A percentile compares a stretch with the other conserved stretches of the same genome.
phyloP scores from a whole-genome alignment of 2,888 invertebrate species.

The Dicyrtomina minuta region DNA sequence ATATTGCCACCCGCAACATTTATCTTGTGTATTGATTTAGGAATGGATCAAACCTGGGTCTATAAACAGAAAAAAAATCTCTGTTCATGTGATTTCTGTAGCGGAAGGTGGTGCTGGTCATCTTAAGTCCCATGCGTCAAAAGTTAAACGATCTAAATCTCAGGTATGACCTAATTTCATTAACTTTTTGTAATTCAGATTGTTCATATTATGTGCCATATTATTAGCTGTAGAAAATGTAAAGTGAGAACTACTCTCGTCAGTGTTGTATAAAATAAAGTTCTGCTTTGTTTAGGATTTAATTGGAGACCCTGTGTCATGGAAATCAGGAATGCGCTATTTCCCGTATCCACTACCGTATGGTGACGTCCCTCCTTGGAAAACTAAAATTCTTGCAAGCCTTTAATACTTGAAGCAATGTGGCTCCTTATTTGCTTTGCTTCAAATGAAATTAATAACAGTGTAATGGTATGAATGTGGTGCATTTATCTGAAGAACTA shows the following conservation, averaged over 20 bases:
- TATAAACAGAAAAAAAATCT: constrained; percentile 4
- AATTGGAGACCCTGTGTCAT: neutral
- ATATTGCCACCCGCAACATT: neutral
- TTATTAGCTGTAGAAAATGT: no score
- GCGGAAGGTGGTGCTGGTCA: constrained; percentile 16
- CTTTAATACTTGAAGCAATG: no score
- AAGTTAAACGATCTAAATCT: no score
- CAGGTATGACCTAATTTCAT: no score
- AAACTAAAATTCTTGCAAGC: neutral
- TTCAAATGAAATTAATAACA: no score
- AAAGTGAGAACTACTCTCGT: neutral
- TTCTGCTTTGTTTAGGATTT: constrained; percentile 1
- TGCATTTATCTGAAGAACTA: no score
- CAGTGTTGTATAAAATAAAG: neutral
- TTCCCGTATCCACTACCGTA: neutral
- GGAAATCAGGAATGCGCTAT: constrained; percentile 4
- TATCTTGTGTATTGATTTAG: neutral
- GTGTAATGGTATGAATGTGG: no score
- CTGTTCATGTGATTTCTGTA: constrained; percentile 8
- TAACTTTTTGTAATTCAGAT: no score
- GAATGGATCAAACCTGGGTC: constrained; percentile 20
- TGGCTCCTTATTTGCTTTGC: no score
- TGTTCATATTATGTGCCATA: no score
- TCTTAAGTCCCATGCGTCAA: neutral
- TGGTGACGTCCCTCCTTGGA: constrained; percentile 6